Evolutionary conservation across 2,888 invertebrate species (phyloP).

Genomic region (Ormyrus thymus): DNA sequence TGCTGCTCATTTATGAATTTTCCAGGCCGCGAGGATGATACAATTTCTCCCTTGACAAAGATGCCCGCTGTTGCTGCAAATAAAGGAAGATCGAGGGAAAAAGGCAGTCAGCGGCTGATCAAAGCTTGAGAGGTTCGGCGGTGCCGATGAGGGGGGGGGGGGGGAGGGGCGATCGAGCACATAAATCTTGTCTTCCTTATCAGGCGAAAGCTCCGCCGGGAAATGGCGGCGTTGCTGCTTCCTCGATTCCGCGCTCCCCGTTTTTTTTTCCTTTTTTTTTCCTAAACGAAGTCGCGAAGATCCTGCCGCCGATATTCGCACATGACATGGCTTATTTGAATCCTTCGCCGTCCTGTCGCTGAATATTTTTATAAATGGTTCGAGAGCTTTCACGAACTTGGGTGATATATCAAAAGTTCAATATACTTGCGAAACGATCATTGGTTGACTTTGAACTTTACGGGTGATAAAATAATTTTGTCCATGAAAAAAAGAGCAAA

Average conservation of each 20-base stretch:
- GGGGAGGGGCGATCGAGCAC: conserved; percentile 63
- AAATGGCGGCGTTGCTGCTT: conserved; percentile 65
- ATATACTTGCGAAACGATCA: too few relatives aligned
- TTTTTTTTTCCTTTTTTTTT: conserved; percentile 17
- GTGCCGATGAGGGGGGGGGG: conserved; percentile 55
- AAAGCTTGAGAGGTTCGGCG: conserved; percentile 44
- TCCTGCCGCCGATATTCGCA: conserved; percentile 15
- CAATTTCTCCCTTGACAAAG: conserved; percentile 11
- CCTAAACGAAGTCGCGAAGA: conserved; percentile 26
- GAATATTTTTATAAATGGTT: background rate
- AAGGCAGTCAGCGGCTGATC: conserved; percentile 54
- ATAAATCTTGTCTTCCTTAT: conserved; percentile 70
- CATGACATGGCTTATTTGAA: conserved; percentile 22
- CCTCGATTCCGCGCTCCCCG: conserved; percentile 30
- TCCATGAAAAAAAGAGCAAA: too few relatives aligned
- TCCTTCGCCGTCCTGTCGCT: background rate
- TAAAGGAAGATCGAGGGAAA: conserved; percentile 18
- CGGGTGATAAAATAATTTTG: too few relatives aligned
- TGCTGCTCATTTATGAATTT: conserved; percentile 49
- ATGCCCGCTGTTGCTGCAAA: conserved; percentile 14
- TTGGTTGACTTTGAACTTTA: too few relatives aligned
- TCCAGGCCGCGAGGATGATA: background rate
- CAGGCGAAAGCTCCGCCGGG: conserved; percentile 64
- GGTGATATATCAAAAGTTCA: too few relatives aligned
- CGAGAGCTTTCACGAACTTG: background rate